Evolutionary conservation across 2,888 invertebrate species (phyloP), one percentile per base, ranked within the genome.

Genomic region (Amphipoea oculea): DNA sequence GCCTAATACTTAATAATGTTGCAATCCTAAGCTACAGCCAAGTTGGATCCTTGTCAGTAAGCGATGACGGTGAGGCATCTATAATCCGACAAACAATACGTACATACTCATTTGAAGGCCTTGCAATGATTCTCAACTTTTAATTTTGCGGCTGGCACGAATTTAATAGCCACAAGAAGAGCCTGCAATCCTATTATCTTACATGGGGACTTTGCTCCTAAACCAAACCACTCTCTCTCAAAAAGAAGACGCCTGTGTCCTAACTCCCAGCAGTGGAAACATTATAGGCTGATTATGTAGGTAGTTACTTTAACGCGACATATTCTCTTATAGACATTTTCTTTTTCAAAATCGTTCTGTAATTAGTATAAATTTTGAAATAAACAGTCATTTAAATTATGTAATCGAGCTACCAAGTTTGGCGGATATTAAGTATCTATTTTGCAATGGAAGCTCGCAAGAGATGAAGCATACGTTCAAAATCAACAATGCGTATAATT

Each of bases 61-160:
- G 36, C 63, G n/a, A 57, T 72, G 82, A 65, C 62, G 60, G 14
- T 66, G 63, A 60, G 57, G 72, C 80, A 66, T 76, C 67, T 76
- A 65, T 87, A 83, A 79, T 72, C 68, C 40, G 40, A 62, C 81
- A 72, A 81, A 81, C 86, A 86, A 84, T 84, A 86, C 78, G 74
- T 80, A 60, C 73, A 63, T 57, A 67, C 66, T 51, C 36, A 74
- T 79, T 48, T 76, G 77, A 82, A 82, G 88, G 82, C 67, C 67
- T 62, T 1, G 2, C 60, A 42, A 23, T 65, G 82, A 42, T 77
- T 78, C 79, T 84, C 84, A 87, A 88, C 54, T 36, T 84, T 81
- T 20, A 51, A 51, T 74, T 73, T 73, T 76, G 51, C 29, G 45
- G 45, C n/a, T 14, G 20, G 29, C 5, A 51, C 14, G 3, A 40